These are phyloP conservation scores for Bufotes viridis DNA, from an alignment of 2,797 vertebrate genomes.

Conservation along the genomic window DNA sequence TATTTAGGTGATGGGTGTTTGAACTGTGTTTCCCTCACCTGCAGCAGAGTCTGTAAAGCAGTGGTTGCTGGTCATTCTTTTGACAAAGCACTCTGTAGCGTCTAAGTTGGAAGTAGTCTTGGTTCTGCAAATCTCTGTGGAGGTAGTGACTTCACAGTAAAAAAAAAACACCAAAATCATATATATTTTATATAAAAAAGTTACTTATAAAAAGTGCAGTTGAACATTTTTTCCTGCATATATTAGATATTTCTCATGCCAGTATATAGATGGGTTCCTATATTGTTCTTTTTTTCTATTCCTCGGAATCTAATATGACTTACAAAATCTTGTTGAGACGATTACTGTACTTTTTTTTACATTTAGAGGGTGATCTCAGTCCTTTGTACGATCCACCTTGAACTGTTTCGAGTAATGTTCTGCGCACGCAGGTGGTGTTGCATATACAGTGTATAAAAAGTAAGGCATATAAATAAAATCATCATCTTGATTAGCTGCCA, in stretches of 20 bases:
- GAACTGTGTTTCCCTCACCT: too few relatives aligned
- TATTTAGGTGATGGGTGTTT: too few relatives aligned
- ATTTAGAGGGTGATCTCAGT: neutral
- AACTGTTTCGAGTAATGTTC: neutral
- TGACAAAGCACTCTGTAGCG: too few relatives aligned
- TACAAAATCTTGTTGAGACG: neutral
- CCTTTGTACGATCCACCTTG: neutral
- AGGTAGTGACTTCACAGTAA: too few relatives aligned
- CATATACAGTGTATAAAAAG: slow-evolving; percentile 40
- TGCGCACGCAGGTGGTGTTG: slow-evolving; percentile 10
- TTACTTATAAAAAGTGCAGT: too few relatives aligned
- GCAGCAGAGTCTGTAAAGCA: too few relatives aligned
- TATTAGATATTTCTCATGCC: neutral
- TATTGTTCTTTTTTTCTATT: neutral
- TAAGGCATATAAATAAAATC: slow-evolving; percentile 43
- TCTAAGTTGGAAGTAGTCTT: too few relatives aligned
- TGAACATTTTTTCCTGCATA: too few relatives aligned
- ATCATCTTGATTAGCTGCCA: slow-evolving; percentile 53
- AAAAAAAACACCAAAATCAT: too few relatives aligned
- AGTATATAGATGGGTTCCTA: neutral
- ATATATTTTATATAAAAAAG: too few relatives aligned
- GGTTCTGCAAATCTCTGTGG: too few relatives aligned
- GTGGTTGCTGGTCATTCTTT: too few relatives aligned
- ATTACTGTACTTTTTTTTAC: neutral
- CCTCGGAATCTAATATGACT: neutral